These are phyloP conservation scores for Drosophila trichaetosa DNA, from an alignment of 2,888 invertebrate species.

Conservation along the genomic window DNA sequence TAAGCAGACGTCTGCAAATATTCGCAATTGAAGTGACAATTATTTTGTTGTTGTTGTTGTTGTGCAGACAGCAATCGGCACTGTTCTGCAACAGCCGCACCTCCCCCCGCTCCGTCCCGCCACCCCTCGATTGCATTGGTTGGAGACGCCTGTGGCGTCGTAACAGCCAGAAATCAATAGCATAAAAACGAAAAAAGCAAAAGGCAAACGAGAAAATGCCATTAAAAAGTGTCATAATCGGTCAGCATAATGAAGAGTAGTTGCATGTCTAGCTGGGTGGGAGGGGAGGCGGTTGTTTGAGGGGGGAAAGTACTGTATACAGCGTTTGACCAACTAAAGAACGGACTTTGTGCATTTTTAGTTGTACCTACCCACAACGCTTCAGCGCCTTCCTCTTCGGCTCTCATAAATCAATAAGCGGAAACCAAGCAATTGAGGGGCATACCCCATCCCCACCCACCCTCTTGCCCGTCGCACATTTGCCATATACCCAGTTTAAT, in stretches of 20 bases:
- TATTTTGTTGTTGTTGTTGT: constrained; percentile 9
- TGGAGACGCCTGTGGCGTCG: constrained; percentile 26
- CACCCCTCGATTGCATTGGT: not conserved
- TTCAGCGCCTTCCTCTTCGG: constrained; percentile 12
- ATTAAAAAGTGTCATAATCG: constrained; percentile 80
- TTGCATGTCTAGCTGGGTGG: not conserved
- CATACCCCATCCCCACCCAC: not conserved
- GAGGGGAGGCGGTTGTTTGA: not conserved
- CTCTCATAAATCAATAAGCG: constrained; percentile 73
- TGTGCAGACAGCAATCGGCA: constrained; percentile 3
- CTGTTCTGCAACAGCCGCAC: not conserved
- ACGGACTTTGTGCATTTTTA: constrained; percentile 32
- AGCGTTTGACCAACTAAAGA: constrained; percentile 11
- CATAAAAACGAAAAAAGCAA: constrained; percentile 63
- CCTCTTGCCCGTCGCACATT: not conserved
- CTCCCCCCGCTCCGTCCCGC: not conserved
- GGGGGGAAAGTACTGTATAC: not conserved
- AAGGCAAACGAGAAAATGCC: constrained; percentile 72
- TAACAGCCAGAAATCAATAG: constrained; percentile 70
- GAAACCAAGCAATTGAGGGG: constrained; percentile 54
- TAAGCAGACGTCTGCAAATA: constrained; percentile 44
- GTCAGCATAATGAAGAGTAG: constrained; percentile 71
- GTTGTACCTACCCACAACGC: constrained; percentile 13
- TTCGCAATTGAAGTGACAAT: constrained; percentile 24
- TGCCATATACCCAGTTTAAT: constrained; percentile 29